Evolutionary conservation across 2,113 vertebrate species (phyloP).

Genomic region (Naja naja): DNA sequence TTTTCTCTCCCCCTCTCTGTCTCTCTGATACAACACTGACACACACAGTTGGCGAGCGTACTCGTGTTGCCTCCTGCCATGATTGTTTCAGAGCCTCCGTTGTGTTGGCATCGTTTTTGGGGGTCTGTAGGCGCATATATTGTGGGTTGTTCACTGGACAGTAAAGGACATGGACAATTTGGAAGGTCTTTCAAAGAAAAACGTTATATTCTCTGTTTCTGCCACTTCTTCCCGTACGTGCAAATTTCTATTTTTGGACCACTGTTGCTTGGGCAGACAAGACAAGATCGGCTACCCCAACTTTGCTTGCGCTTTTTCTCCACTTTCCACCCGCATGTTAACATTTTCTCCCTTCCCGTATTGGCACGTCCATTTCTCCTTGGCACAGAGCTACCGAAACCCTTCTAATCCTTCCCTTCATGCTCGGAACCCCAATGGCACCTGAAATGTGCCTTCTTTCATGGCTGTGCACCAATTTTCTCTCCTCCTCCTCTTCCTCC

Average conservation of each 20-base stretch:
- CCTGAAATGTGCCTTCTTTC: neutral
- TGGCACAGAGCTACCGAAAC: accelerated
- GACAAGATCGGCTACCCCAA: neutral
- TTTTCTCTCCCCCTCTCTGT: neutral
- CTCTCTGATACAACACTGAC: neutral
- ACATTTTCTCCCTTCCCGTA: neutral
- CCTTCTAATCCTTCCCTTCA: too few species aligned
- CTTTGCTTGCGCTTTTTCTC: neutral
- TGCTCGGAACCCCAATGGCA: neutral
- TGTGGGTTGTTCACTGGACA: too few species aligned
- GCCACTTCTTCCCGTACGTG: accelerated
- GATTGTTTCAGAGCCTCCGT: neutral
- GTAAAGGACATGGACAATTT: too few species aligned
- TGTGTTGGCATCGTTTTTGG: too few species aligned
- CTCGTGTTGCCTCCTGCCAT: neutral
- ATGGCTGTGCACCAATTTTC: neutral
- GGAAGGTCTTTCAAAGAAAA: neutral
- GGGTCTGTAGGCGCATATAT: neutral
- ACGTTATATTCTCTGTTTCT: neutral
- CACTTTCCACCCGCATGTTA: neutral
- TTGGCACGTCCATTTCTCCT: neutral
- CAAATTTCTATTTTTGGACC: neutral
- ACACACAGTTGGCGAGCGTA: neutral
- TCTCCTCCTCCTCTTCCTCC: too few species aligned
- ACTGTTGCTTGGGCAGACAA: neutral